Base-by-base conservation (phyloP, 2,888 invertebrate species). In the Agrilus mali region DNA sequence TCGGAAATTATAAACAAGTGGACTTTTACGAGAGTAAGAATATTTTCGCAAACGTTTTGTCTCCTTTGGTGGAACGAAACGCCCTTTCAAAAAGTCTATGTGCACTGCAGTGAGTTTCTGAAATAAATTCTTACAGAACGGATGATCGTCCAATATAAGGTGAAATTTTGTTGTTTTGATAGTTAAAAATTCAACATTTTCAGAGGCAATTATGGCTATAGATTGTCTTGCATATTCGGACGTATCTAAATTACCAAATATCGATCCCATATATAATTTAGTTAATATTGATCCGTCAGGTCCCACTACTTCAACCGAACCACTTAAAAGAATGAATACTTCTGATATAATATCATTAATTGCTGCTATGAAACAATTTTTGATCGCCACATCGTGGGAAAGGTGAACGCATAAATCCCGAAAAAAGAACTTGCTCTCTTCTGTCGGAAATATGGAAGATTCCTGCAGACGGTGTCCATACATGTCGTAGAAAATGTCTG, bases 171-270 rank as follows among this genome's bases (percentile, higher is more conserved):
- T 5, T 17, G 36, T 12, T 35, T 43, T 7, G 15, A 49, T 42
- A 3, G 35, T 31, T 16, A 52, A 37, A 15, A 50, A 36, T 39
- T 50, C 50, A 1, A 43, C 36, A 40, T 50, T 39, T 3, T 43
- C 45, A 10, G 33, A 17, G 5, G 52, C 48, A 1, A 44, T 31
- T 4, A 46, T 8, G 5, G 37, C 42, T 2, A 50, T 40, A 2
- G 43, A 46, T 31, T 43, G 45, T 17, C 52, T 42, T 4, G 32
- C 13, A 14, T 32, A 33, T 8, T 22, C 32, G 31, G 10, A 38
- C n/a, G 46, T 40, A n/a, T 45, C 43, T 14, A 52, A 39, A 33
- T 50, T 52, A 16, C 50, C 52, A 13, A 52, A 49, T 34, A 50
- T 41, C 17, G 47, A 42, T 20, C 52, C 52, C 5, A 42, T 40